Base-by-base conservation (phyloP, 1,140 invertebrate genomes). In the Drosophila simulans region DNA sequence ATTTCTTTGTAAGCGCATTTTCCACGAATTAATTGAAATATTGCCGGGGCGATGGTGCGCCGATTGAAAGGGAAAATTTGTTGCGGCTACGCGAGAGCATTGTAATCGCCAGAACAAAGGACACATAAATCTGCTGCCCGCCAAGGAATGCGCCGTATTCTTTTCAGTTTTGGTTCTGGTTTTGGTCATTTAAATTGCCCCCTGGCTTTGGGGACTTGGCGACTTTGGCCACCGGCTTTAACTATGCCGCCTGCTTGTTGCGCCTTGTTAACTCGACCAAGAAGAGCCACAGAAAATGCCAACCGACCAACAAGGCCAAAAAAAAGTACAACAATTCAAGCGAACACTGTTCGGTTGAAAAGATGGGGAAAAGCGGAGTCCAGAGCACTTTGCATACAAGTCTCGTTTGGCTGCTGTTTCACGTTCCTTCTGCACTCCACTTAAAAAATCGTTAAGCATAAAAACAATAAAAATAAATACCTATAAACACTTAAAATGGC, bases 401-500 rank as follows among this genome's bases (percentile, higher is more conserved):
- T 59, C 51, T 39, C 64, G 51, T 70, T 40, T 60, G 49, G 42
- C 43, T 48, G 45, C 65, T 15, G 68, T 42, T 66, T 58, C 51
- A 58, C 34, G 53, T 51, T 76, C 34, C 63, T 46, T 58, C 60
- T 65, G 77, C 68, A 68, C 58, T 82, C 78, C 83, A 88, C 84
- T 88, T 89, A 80, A 89, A 83, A 88, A 89, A 88, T 88, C 84
- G 80, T 88, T 88, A 83, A 88, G 80, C 84, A 88, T 88, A 88
- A 83, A 89, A 88, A 88, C 83, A 88, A 88, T 88, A 89, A 89
- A 88, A 88, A 77, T 73, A 88, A 88, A 88, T 88, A 88, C 84
- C 83, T 88, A 89, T 88, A 88, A 88, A 88, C 83, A 88, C 83
- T 88, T 89, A 77, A 88, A 88, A 88, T 88, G 84, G 84, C 83